Evolutionary conservation across 2,888 invertebrate genomes (phyloP).

Genomic region (Zele albiditarsus): DNA sequence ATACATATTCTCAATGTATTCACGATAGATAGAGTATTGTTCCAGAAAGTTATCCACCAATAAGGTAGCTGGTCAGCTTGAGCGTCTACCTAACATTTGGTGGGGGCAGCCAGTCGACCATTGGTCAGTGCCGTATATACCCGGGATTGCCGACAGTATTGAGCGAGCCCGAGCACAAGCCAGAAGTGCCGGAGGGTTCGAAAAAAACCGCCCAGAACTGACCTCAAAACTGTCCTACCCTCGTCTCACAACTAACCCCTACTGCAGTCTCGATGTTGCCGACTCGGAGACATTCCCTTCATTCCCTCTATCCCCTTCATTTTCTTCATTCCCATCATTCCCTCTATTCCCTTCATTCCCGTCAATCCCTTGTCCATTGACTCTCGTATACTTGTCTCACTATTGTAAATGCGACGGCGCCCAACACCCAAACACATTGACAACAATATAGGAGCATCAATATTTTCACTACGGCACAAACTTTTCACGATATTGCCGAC

Average conservation of each 20-base stretch:
- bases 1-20: constrained; percentile 51
- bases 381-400: constrained; percentile 27
- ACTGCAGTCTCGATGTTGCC: constrained; percentile 48
- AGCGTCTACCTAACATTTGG: constrained; percentile 48
- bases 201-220: constrained; percentile 71
- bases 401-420: constrained; percentile 30
- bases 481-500: not conserved
- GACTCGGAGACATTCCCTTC: constrained; percentile 41
- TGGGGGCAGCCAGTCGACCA: constrained; percentile 69
- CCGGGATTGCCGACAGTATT: constrained; percentile 40
- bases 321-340: constrained; percentile 28
- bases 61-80: constrained; percentile 69
- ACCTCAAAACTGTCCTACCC: constrained; percentile 72
- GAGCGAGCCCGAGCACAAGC: constrained; percentile 37
- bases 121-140: constrained; percentile 65
- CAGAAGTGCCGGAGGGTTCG: constrained; percentile 62
- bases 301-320: not conserved
- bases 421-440: constrained; percentile 46
- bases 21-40: constrained; percentile 45
- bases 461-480: not conserved
- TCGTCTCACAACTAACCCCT: constrained; percentile 69
- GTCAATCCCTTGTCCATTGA: constrained; percentile 51
- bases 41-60: constrained; percentile 65
- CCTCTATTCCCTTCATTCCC: constrained; percentile 49
- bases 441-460: not conserved